phyloP scores from a whole-genome alignment of 1,140 invertebrate genomes.

The Aphis gossypii region DNA sequence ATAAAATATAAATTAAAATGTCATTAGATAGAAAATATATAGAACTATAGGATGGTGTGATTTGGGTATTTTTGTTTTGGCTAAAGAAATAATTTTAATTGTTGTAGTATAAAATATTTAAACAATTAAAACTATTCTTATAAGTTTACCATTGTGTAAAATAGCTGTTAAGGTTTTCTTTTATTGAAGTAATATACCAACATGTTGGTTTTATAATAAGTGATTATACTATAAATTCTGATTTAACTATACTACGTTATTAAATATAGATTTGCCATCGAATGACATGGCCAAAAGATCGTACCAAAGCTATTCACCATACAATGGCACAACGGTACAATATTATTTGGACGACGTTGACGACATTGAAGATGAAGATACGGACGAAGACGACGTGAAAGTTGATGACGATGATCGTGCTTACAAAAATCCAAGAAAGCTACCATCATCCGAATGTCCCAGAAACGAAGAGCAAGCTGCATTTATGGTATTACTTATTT shows the following conservation, averaged over 20 bases:
- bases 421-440: conserved; percentile 89
- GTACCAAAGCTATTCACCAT: conserved; percentile 47
- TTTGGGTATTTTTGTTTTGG: background rate
- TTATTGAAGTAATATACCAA: background rate
- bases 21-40: background rate
- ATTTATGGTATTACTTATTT: conserved; percentile 63
- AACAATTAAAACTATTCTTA: background rate
- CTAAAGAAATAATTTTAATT: background rate
- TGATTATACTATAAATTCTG: background rate
- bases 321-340: conserved; percentile 38
- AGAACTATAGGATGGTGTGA: background rate
- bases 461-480: conserved; percentile 78
- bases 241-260: background rate
- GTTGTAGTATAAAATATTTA: background rate
- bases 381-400: conserved; percentile 67
- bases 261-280: background rate
- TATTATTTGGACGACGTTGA: conserved; percentile 30
- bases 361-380: conserved; percentile 60
- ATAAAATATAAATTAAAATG: background rate
- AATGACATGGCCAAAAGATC: conserved; percentile 46
- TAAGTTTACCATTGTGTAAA: background rate
- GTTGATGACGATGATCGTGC: conserved; percentile 77
- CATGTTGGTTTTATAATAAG: background rate
- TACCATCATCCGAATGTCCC: conserved; percentile 81
- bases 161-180: background rate